These are phyloP conservation scores for Mantis religiosa DNA, from an alignment of 2,888 invertebrate species.

Conservation along the genomic window DNA sequence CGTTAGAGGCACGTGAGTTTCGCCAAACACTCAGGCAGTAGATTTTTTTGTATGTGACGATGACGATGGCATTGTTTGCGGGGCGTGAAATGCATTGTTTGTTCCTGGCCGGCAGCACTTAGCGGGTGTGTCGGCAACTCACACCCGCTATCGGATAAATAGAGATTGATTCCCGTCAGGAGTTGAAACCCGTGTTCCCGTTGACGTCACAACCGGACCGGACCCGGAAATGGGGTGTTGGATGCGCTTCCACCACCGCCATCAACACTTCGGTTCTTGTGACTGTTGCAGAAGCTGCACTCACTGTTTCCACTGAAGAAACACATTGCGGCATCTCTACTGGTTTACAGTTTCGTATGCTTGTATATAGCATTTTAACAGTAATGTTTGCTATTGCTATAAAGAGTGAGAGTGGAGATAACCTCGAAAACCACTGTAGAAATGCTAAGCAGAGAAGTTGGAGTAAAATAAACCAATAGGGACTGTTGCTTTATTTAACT, in stretches of 20 bases:
- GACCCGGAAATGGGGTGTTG: slow-evolving; percentile 10
- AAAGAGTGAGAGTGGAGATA: too few species aligned
- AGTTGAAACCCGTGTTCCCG: slow-evolving; percentile 10
- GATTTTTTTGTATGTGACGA: background rate
- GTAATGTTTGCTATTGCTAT: too few species aligned
- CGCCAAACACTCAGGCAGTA: background rate
- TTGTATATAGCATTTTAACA: too few species aligned
- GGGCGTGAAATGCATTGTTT: slow-evolving; percentile 5
- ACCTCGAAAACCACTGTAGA: too few species aligned
- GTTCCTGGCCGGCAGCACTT: slow-evolving; percentile 1
- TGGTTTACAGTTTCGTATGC: too few species aligned
- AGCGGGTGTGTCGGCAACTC: slow-evolving; percentile 4
- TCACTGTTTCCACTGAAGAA: background rate
- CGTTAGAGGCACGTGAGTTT: background rate
- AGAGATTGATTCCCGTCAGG: slow-evolving; percentile 14
- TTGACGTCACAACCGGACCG: slow-evolving; percentile 17
- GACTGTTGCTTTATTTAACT: too few species aligned
- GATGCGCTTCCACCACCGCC: background rate
- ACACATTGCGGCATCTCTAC: background rate
- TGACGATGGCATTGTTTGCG: background rate
- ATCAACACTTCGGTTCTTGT: background rate
- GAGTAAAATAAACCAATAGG: too few species aligned
- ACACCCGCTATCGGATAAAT: background rate
- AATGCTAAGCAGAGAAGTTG: too few species aligned
- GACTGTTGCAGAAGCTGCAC: background rate